Base-by-base conservation (phyloP, 2,888 invertebrate genomes). In the Muschampia plurimacula region DNA sequence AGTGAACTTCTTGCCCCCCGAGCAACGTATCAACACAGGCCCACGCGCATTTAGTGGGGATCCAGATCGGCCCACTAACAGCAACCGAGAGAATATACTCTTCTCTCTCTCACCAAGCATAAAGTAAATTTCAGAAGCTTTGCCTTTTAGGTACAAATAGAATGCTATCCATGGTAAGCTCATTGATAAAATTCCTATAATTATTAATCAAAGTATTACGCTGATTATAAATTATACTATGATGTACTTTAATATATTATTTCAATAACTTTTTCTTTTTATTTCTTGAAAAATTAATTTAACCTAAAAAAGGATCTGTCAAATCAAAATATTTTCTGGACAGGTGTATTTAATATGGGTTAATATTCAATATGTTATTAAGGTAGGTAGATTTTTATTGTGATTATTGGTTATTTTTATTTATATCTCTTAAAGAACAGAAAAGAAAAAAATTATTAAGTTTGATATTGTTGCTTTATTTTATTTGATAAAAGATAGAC, bases 11-110 rank as follows among this genome's bases (percentile, higher is more conserved):
- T n/a, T n/a, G n/a, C n/a, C n/a, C n/a, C n/a, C n/a, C n/a, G 84
- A 89, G 85, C 82, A 78, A 80, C 78, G 83, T 84, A 89, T 85
- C 84, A 88, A 90, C 89, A 90, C 88, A 84, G 85, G 86, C 93
- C 91, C 89, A 79, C 77, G 88, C 90, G 92, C 87, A 83, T 79
- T 73, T 87, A 87, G 90, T 83, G 90, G 91, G 87, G 90, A 84
- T 80, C 80, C 83, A 84, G 92, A 81, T 91, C 93, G 81, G 90
- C 93, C 93, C 93, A 91, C 88, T 87, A 81, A 81, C 79, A 83
- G 78, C 75, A 77, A 83, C 76, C 78, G 78, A 84, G 84, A 85
- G 83, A 92, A 82, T 89, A 90, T 85, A 81, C 63, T 69, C 79
- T 84, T 93, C 93, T 87, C 88, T 79, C 77, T 94, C 89, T 85